Evolutionary conservation across 2,113 vertebrate species (phyloP).

Genomic region (Hippolais icterina): DNA sequence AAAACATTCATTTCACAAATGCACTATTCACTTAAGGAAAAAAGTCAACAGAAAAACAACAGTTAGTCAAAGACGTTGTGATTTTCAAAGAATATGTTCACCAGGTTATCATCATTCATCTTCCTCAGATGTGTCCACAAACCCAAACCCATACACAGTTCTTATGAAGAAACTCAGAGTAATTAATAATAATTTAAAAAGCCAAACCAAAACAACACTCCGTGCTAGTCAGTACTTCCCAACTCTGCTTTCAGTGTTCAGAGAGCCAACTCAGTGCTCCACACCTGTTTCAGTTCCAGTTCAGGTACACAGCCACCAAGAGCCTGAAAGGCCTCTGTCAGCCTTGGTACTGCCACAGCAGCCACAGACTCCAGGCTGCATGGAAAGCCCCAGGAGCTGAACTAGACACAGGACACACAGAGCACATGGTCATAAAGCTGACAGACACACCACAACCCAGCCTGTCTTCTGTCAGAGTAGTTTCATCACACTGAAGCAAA

Average conservation of each 20-base stretch:
- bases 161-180: not conserved
- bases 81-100: not conserved
- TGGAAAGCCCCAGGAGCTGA: not conserved
- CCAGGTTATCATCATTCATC: not conserved
- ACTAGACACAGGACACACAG: not conserved
- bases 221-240: not conserved
- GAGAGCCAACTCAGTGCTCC: not conserved
- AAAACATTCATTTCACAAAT: not conserved
- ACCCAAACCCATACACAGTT: not conserved
- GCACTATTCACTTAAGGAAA: not conserved
- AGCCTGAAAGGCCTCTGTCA: not conserved
- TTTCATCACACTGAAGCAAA: not conserved
- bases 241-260: not conserved
- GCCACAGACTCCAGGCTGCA: accelerated
- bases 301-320: not conserved
- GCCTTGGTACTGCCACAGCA: not conserved
- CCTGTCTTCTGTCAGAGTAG: not conserved
- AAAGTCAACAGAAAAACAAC: not conserved
- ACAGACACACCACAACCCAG: not conserved
- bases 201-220: not conserved
- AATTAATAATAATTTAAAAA: not conserved
- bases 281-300: not conserved
- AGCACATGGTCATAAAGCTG: accelerated
- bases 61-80: not conserved
- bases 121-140: not conserved